Conservation (phyloP, 2,888 invertebrate genomes). For the Podabrus alpinus region DNA sequence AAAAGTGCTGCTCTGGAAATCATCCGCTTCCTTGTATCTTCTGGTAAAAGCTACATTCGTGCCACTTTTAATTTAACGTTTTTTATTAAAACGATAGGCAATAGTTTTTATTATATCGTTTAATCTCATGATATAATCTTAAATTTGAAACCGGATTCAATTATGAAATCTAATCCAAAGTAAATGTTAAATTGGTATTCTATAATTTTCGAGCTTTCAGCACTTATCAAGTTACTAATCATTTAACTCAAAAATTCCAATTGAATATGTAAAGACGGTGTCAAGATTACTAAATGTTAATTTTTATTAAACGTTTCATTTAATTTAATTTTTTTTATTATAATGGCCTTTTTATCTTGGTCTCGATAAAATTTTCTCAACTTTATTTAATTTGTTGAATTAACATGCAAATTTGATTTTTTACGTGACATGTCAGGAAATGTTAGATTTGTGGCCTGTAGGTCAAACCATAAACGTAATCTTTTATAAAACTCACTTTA, state of each 20-base stretch:
- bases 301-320: not conserved
- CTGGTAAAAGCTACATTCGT: not conserved
- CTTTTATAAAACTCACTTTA: not conserved
- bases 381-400: not conserved
- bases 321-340: not conserved
- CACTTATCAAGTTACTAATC: not conserved
- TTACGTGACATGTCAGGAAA: not conserved
- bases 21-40: not conserved
- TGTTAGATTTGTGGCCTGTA: not conserved
- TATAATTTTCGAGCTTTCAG: slow-evolving; percentile 1
- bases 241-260: not conserved
- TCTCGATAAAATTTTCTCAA: not conserved
- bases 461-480: not conserved
- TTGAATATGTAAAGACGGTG: not conserved
- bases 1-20: not conserved
- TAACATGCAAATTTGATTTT: not conserved
- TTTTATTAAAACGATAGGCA: not conserved
- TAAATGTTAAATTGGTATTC: not conserved
- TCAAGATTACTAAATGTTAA: not conserved
- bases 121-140: not conserved
- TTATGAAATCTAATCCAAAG: slow-evolving; percentile 1
- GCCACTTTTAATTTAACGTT: not conserved
- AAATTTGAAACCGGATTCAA: not conserved
- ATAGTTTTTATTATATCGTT: not conserved
- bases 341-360: not conserved